These are phyloP conservation scores for Euthynnus affinis DNA, from an alignment of 2,797 vertebrate genomes.

Conservation along the genomic window DNA sequence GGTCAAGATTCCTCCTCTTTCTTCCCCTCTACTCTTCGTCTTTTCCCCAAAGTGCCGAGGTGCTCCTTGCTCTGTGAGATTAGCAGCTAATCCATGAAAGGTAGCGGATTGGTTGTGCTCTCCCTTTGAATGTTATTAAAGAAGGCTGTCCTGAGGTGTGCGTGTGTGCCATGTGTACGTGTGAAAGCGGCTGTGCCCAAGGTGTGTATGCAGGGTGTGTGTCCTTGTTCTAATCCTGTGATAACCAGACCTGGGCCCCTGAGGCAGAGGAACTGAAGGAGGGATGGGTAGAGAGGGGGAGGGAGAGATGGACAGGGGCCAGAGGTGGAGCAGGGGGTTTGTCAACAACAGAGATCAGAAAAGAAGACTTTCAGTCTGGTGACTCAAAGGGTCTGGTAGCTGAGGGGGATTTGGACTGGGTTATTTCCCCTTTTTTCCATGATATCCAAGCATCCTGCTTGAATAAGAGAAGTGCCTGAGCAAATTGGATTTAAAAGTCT, in stretches of 20 bases:
- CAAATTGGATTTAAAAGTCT: not conserved
- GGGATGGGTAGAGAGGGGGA: slow-evolving; percentile 21
- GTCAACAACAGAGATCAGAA: slow-evolving; percentile 66
- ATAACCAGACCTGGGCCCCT: slow-evolving; percentile 77
- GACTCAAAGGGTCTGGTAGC: slow-evolving; percentile 42
- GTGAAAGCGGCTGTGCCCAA: slow-evolving; percentile 32
- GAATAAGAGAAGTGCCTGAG: not conserved
- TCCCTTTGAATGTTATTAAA: slow-evolving; percentile 83
- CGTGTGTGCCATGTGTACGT: slow-evolving; percentile 36
- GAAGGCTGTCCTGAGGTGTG: slow-evolving; percentile 77
- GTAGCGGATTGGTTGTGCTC: slow-evolving; percentile 74
- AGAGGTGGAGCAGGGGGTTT: slow-evolving; percentile 60
- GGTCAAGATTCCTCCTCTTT: slow-evolving; percentile 76
- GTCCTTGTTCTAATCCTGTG: slow-evolving; percentile 80
- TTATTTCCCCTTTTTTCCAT: slow-evolving; percentile 21
- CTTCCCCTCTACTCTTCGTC: slow-evolving; percentile 53
- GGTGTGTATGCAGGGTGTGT: slow-evolving; percentile 68
- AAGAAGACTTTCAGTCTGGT: slow-evolving; percentile 58
- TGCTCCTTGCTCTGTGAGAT: slow-evolving; percentile 79
- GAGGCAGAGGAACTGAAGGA: slow-evolving; percentile 52
- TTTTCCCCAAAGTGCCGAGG: slow-evolving; percentile 77
- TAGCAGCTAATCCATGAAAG: slow-evolving; percentile 85
- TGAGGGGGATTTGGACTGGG: slow-evolving; percentile 5
- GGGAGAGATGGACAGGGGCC: slow-evolving; percentile 39
- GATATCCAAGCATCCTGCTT: slow-evolving; percentile 17